Evolutionary conservation across 1,140 invertebrate genomes (phyloP).

Genomic region (Formica exsecta): DNA sequence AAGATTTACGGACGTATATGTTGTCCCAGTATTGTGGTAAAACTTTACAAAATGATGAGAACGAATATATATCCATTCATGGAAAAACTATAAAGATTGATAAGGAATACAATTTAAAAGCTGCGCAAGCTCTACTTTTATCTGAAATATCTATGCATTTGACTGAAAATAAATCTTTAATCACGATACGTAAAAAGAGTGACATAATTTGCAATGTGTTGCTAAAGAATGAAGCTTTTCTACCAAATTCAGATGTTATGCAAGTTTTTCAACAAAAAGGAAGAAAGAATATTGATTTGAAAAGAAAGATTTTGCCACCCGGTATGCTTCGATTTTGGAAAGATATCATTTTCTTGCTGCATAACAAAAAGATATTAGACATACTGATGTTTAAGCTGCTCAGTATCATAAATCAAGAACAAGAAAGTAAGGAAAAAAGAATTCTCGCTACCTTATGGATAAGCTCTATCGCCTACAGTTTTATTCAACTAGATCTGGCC

Average conservation of each 20-base stretch:
- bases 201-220: constrained; percentile 76
- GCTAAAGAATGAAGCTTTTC: constrained; percentile 79
- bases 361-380: constrained; percentile 86
- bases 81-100: constrained; percentile 54
- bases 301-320: constrained; percentile 72
- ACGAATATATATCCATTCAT: constrained; percentile 14
- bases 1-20: constrained; percentile 68
- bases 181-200: constrained; percentile 58
- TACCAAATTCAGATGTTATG: constrained; percentile 78
- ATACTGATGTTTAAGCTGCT: constrained; percentile 86
- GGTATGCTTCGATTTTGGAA: constrained; percentile 85
- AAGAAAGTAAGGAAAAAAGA: constrained; percentile 79
- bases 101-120: constrained; percentile 69
- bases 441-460: constrained; percentile 87
- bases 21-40: constrained; percentile 37
- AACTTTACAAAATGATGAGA: constrained; percentile 7
- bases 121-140: constrained; percentile 74
- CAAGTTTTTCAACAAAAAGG: constrained; percentile 73
- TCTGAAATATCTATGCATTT: constrained; percentile 78
- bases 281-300: not conserved
- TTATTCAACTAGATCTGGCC: constrained; percentile 84
- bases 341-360: constrained; percentile 86
- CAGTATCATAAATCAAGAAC: constrained; percentile 82
- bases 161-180: constrained; percentile 66
- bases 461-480: constrained; percentile 85